Evolutionary conservation across 1,140 invertebrate genomes (phyloP), one percentile per base, ranked within the genome.

Genomic region (Melanaphis sacchari): DNA sequence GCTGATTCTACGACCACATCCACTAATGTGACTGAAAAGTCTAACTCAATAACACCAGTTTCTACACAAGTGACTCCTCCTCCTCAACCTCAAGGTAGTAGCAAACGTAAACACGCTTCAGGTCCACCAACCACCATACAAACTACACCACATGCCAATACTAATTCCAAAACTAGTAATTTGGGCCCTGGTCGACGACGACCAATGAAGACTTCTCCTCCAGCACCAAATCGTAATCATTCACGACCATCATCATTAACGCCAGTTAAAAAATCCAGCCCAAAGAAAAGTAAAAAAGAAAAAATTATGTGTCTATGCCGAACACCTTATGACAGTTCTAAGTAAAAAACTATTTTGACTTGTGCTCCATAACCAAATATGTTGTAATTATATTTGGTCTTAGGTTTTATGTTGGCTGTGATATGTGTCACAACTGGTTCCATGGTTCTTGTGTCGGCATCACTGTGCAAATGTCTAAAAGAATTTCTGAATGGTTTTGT

Each of bases 381-480:
- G 40, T 59, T 88, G 38, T 91, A 85, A 92, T 38, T 94, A 91
- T 18, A n/a, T 90, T 94, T 94, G 94, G 94, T 93, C 94, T 94
- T 94, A 98, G 98, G 95, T 99, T 99, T 95, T 99, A 99, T 95
- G 98, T 99, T 94, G 98, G 98, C 59, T 99, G 99, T 96, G 99
- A 99, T 95, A 95, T 98, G 93, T 99, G 99, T 95, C 98, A 98
- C 94, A 99, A 99, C 95, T 99, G 99, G 99, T 99, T 99, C 96
- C 99, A 99, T 95, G 98, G 98, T 5, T 97, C 98, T 94, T 99
- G 99, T 95, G 98, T 99, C 4, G 98, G 98, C 40, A 98, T 99
- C 82, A 98, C 98, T 0, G 98, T 99, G 95, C 97, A 97, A 95
- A 98, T 98, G 96, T 99, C 98, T 92, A 98, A 99, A 95, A 97